Percentiles rank a stretch among this genome's conserved stretches.
phyloP scores from a whole-genome alignment of 2,888 invertebrate genomes.

The Drosophila mayaguana region DNA sequence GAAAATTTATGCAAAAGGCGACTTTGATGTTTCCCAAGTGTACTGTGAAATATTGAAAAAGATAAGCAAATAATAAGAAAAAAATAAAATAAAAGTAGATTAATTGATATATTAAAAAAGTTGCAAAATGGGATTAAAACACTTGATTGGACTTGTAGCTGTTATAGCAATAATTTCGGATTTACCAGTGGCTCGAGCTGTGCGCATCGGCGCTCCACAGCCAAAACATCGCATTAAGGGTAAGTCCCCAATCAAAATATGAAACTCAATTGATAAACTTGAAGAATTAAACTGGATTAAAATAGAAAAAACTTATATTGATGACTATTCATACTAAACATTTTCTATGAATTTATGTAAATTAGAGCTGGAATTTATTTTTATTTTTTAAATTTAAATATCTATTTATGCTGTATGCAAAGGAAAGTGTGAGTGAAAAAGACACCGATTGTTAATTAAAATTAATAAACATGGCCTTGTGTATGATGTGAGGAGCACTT shows the following conservation, averaged over 20 bases:
- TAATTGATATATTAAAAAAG: slow-evolving; percentile 45
- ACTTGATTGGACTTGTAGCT: slow-evolving; percentile 65
- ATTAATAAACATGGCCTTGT: slow-evolving; percentile 59
- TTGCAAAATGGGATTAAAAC: slow-evolving; percentile 68
- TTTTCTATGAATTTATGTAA: too few species aligned
- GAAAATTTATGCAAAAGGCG: neutral
- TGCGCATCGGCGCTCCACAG: slow-evolving; percentile 86
- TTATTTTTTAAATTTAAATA: neutral
- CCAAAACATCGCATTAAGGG: slow-evolving; percentile 79
- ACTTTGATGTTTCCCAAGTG: slow-evolving; percentile 2
- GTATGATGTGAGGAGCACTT: slow-evolving; percentile 58
- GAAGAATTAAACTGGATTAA: too few species aligned
- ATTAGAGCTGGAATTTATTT: neutral
- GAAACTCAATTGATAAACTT: neutral
- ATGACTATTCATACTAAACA: too few species aligned
- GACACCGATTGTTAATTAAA: slow-evolving; percentile 35
- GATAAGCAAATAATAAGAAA: neutral
- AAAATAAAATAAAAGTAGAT: neutral
- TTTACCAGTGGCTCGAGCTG: slow-evolving; percentile 80
- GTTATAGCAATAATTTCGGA: slow-evolving; percentile 72
- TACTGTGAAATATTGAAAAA: slow-evolving; percentile 14
- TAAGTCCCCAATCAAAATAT: slow-evolving; percentile 24
- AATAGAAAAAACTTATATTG: neutral
- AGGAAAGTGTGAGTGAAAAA: neutral
- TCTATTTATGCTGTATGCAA: neutral